These are phyloP conservation scores for Limnodromus scolopaceus DNA, from an alignment of 2,797 vertebrate genomes.

Conservation along the genomic window DNA sequence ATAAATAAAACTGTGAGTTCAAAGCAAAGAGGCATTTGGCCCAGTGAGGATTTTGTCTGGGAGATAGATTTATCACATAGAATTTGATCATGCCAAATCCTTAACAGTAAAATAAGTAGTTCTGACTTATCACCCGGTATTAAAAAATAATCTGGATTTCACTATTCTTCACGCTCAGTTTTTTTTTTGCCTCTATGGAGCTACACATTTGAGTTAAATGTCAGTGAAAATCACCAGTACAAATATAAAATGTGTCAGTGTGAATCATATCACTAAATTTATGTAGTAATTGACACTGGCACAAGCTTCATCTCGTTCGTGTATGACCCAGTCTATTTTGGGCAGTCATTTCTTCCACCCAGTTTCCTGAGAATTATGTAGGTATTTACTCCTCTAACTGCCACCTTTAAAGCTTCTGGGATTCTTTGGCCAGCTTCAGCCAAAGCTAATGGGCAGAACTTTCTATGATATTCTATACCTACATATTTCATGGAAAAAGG, in stretches of 20 bases:
- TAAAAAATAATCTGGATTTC: conserved; percentile 63
- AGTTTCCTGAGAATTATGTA: neutral
- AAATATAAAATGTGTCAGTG: conserved; percentile 60
- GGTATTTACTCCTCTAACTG: neutral
- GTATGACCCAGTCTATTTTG: conserved; percentile 42
- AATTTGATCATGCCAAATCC: conserved; percentile 45
- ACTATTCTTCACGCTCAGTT: neutral
- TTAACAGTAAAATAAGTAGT: conserved; percentile 49
- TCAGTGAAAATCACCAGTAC: conserved; percentile 44
- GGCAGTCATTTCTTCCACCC: neutral
- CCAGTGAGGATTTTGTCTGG: conserved; percentile 16
- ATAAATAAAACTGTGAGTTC: conserved; percentile 42
- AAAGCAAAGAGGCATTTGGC: conserved; percentile 31
- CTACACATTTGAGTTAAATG: conserved; percentile 48
- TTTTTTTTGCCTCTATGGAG: neutral
- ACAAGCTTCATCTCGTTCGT: conserved; percentile 7
- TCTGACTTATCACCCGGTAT: conserved; percentile 27
- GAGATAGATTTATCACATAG: conserved; percentile 8
- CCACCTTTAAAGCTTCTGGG: neutral
- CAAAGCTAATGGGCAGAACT: neutral
- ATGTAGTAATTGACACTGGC: conserved; percentile 50
- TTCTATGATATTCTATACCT: neutral
- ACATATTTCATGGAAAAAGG: neutral
- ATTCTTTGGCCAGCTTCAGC: conserved; percentile 7
- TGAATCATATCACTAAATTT: conserved; percentile 64